Percentiles rank a stretch among this genome's conserved stretches.
These are phyloP conservation scores for Anagyrus pseudococci DNA, from an alignment of 2,888 invertebrate species.

Conservation along the genomic window DNA sequence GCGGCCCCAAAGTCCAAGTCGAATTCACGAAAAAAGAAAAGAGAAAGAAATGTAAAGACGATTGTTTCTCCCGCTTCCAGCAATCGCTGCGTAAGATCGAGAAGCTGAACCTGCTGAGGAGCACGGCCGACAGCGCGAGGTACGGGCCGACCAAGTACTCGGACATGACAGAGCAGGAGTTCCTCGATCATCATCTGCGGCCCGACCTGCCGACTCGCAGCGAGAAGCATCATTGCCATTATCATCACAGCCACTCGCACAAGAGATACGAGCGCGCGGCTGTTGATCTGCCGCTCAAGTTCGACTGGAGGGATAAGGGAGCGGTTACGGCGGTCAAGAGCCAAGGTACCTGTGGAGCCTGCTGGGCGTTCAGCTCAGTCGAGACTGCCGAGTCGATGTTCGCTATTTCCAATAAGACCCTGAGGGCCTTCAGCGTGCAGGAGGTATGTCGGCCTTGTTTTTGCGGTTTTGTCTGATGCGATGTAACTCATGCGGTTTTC, in stretches of 20 bases:
- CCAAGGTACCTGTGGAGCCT: constrained; percentile 81
- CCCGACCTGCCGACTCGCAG: constrained; percentile 50
- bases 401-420: constrained; percentile 70
- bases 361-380: constrained; percentile 85
- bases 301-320: constrained; percentile 71
- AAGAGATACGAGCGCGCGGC: constrained; percentile 43
- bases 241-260: constrained; percentile 45
- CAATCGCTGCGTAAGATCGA: constrained; percentile 63
- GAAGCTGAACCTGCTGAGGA: constrained; percentile 60
- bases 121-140: constrained; percentile 61
- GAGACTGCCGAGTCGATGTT: constrained; percentile 79
- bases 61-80: no score
- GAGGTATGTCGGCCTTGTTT: no score
- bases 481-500: neutral
- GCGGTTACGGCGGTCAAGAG: constrained; percentile 73
- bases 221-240: constrained; percentile 46
- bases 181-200: constrained; percentile 59
- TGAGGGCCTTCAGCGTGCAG: constrained; percentile 75
- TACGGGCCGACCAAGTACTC: constrained; percentile 71
- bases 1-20: no score
- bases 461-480: neutral
- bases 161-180: constrained; percentile 69
- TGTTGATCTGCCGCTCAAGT: constrained; percentile 47
- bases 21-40: no score
- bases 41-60: no score